A percentile compares a stretch with the other conserved stretches of the same genome.
Conservation (phyloP, 1,140 invertebrate genomes). For the Listronotus bonariensis region DNA sequence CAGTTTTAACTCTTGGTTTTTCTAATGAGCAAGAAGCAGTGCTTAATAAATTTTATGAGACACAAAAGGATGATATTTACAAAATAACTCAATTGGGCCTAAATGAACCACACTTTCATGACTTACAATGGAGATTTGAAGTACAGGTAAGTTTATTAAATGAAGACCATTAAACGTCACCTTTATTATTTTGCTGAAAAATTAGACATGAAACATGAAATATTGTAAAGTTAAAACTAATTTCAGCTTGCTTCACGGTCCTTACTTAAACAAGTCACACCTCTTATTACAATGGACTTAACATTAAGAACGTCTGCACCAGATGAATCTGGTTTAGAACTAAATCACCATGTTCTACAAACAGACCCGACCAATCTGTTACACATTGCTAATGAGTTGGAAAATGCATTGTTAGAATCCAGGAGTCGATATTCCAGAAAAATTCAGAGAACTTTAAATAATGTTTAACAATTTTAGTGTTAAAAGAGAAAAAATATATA, state of each 20-base stretch:
- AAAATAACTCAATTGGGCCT: slow-evolving; percentile 59
- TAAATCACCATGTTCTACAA: slow-evolving; percentile 61
- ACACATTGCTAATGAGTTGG: slow-evolving; percentile 64
- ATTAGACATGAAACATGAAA: no score
- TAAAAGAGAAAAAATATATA: no score
- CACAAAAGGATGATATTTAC: slow-evolving; percentile 59
- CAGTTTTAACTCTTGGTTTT: slow-evolving; percentile 64
- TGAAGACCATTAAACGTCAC: no score
- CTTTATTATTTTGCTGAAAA: no score
- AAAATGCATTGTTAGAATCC: slow-evolving; percentile 65
- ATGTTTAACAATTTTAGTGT: slow-evolving; percentile 12
- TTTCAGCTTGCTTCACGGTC: slow-evolving; percentile 64
- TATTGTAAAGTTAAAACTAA: no score
- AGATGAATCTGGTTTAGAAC: slow-evolving; percentile 41
- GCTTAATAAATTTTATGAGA: slow-evolving; percentile 61
- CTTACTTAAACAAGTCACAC: slow-evolving; percentile 62
- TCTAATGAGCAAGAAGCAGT: slow-evolving; percentile 60
- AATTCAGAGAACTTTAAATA: slow-evolving; percentile 53
- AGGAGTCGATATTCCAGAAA: slow-evolving; percentile 59
- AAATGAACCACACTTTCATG: slow-evolving; percentile 63
- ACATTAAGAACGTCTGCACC: slow-evolving; percentile 53
- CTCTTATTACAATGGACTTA: slow-evolving; percentile 64
- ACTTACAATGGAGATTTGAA: slow-evolving; percentile 72
- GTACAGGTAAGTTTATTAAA: slow-evolving; percentile 59
- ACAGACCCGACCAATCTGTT: slow-evolving; percentile 68